Evolutionary conservation across 1,140 invertebrate genomes (phyloP), one percentile per base, ranked within the genome.

Genomic region (Lordiphosa mommai): DNA sequence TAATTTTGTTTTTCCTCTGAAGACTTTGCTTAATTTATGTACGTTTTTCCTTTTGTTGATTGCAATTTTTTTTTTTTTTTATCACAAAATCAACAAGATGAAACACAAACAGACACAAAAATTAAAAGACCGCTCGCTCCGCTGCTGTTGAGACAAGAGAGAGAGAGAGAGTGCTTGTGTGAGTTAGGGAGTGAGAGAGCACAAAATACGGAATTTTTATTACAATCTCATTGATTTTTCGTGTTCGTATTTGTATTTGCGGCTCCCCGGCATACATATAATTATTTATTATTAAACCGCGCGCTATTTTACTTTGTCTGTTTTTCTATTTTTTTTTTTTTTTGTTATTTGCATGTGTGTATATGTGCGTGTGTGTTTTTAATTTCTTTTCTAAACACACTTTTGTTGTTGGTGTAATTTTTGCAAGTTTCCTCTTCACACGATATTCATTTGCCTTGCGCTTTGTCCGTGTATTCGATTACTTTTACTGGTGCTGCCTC

Each of bases 231-330:
- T 80, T 80, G 76, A 82, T 82, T 82, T 77, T 82, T 77, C 72
- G 77, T 76, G 76, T 76, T 79, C 61, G 61, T 64, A 65, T 65
- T 65, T 65, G 60, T 65, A 55, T 67, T 84, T 80, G 70, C 76
- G 70, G 71, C 67, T 61, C 57, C 72, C 64, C 76, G 50, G 61
- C 49, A 66, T 66, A 67, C 63, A 68, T 76, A 82, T 77, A 84
- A 84, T 82, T 82, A 74, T 82, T 84, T 82, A 84, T 82, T 84
- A 82, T 82, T 84, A 82, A 82, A 82, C 77, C 77, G 77, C 77
- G 67, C 77, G 77, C 77, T 69, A 66, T 60, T 74, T 67, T 67
- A 49, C 63, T 67, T 67, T 33, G 23, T 27, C 23, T 27, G 23
- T 27, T 27, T 27, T 27, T 27, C 23, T 53, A 49, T 67, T 67